These are phyloP conservation scores for Onychorhynchus coronatus DNA, from an alignment of 2,113 vertebrate genomes.

Conservation along the genomic window DNA sequence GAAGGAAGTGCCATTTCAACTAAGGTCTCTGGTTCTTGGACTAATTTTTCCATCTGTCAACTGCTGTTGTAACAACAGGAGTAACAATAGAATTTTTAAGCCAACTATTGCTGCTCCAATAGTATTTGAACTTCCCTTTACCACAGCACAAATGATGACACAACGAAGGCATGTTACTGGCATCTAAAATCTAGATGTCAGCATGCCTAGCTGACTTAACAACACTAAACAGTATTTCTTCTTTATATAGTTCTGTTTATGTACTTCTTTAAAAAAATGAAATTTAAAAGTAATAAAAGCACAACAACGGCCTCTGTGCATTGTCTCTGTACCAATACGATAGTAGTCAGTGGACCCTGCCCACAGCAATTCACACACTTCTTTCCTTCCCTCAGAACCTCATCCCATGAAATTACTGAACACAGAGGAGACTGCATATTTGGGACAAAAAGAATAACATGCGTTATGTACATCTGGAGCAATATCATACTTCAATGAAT, in stretches of 20 bases:
- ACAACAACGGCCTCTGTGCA: background rate
- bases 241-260: too few species aligned
- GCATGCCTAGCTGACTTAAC: background rate
- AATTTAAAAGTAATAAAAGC: background rate
- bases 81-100: too few species aligned
- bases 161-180: background rate
- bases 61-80: too few species aligned
- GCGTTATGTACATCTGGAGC: background rate
- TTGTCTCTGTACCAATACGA: background rate
- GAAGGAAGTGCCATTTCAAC: background rate
- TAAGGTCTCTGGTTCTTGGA: background rate
- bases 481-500: background rate
- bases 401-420: background rate
- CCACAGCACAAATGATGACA: background rate
- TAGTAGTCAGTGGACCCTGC: background rate
- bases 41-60: background rate
- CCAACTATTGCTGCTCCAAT: too few species aligned
- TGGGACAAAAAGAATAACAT: background rate
- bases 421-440: background rate
- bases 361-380: background rate
- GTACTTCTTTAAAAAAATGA: background rate
- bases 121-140: background rate
- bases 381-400: background rate
- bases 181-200: background rate
- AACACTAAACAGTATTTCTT: background rate